Conservation (phyloP, 2,888 invertebrate species). For the Rhogogaster chlorosoma region DNA sequence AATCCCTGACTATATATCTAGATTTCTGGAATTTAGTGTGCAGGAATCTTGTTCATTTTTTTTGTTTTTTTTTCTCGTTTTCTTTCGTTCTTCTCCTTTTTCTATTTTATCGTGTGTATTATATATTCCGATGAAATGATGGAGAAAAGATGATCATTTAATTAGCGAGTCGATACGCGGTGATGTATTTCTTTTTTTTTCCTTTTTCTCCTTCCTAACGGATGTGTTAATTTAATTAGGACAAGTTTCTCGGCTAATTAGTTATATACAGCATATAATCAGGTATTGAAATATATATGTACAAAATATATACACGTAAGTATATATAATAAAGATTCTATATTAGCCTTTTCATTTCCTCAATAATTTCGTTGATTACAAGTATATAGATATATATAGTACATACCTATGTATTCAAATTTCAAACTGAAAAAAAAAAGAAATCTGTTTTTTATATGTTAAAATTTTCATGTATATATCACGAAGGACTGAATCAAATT, state of each 20-base stretch:
- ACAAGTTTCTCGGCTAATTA: conserved; percentile 33
- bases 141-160: conserved; percentile 24
- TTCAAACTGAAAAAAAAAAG: no score
- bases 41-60: background rate
- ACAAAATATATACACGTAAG: background rate
- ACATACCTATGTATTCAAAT: no score
- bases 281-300: background rate
- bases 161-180: conserved; percentile 16
- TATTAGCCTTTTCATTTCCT: background rate
- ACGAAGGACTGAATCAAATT: no score
- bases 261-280: background rate
- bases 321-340: background rate
- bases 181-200: background rate
- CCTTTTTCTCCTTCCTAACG: background rate
- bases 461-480: no score
- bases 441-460: no score
- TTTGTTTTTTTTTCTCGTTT: background rate
- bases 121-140: background rate
- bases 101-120: background rate
- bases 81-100: background rate
- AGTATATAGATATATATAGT: background rate
- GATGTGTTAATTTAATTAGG: conserved; percentile 37
- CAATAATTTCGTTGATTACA: background rate
- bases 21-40: no score
- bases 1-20: no score